Base-by-base conservation (phyloP, 2,888 invertebrate species). In the Trichacis sp. region DNA sequence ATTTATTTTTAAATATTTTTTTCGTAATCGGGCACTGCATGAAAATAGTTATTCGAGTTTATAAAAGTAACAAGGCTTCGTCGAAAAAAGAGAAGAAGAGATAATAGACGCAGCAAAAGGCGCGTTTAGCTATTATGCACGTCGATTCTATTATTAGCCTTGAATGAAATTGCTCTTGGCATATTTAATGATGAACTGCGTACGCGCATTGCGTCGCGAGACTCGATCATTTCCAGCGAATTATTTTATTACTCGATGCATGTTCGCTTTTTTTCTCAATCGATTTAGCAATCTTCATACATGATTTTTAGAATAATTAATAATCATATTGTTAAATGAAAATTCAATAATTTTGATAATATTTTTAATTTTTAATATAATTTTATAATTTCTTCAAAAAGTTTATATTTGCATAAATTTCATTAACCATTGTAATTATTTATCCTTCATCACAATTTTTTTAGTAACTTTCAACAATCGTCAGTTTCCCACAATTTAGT, bases 31-130 rank as follows among this genome's bases (percentile, higher is more conserved):
- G 17, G 17, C 17, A 40, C 8, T 15, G 14, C 14, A 14, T 40
- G 8, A 5, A 14, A 14, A 40, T 17, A 6, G 14, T 40, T 15
- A 15, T 15, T 40, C 14, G 14, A 12, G 4, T 17, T 40, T 40
- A 1, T 15, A 33, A 33, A n/a, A 24, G 4, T 24, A 24, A 24
- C n/a, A 33, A 11, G n/a, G n/a, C 11, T 33, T 33, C 30, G 11
- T 30, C 33, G 48, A 50, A 50, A 36, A 50, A 18, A 50, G 36
- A 38, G 30, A 38, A 50, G 17, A 15, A 50, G 19, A 36, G 50
- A 30, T 50, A 36, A 50, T 11, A 50, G 38, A 38, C 19, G 30
- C 12, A 38, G 50, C 36, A 50, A 19, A 38, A 50, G 50, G 12
- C 14, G 17, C 3, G 15, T n/a, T 9, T 9, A 33, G 15, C 36